Base-by-base conservation (phyloP, 2,888 invertebrate species). In the Auanema sp. region DNA sequence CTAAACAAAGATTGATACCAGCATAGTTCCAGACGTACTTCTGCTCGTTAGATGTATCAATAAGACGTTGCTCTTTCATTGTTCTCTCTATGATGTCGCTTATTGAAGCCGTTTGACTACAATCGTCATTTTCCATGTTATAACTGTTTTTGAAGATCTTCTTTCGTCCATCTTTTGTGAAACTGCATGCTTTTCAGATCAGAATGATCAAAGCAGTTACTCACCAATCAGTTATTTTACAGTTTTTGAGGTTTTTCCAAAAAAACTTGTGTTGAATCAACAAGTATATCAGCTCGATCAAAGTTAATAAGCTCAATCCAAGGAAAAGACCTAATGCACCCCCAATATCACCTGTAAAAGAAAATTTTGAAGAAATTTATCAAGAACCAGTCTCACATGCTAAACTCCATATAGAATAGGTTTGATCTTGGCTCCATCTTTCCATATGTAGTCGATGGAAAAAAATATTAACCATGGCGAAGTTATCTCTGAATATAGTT, bases 361-460 rank as follows among this genome's bases (percentile, higher is more conserved):
- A 5, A 52, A 16, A 52, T 6, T 52, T 6, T 6, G 52, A 52
- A 2, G 5, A 11, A 6, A 6, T 5, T 52, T 21, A 52, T 24
- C 4, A n/a, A 21, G 6, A 23, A 52, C n/a, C 4, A 21, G 52
- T 52, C 11, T 68, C 25, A 74, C 79, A 79, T 59, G 79, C 78
- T 49, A 80, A 65, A 75, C 76, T 78, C 75, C 82, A 81, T 68
- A 76, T 80, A 62, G 70, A 75, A 65, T 82, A 82, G 8, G 82
- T 83, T 21, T 74, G 64, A 58, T 81, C 76, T 58, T 78, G 76
- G 50, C 74, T 68, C 82, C 82, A 82, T 50, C 72, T 68, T 60
- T 82, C 82, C 8, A 83, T 64, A 63, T 83, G 75, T 79, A 82
- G 80, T 67, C 81, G 78, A 64, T 81, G 82, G 16, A 83, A 63